A percentile compares a stretch with the other conserved stretches of the same genome.
Conservation (phyloP, 1,140 invertebrate species). For the Drosophila kikkawai region DNA sequence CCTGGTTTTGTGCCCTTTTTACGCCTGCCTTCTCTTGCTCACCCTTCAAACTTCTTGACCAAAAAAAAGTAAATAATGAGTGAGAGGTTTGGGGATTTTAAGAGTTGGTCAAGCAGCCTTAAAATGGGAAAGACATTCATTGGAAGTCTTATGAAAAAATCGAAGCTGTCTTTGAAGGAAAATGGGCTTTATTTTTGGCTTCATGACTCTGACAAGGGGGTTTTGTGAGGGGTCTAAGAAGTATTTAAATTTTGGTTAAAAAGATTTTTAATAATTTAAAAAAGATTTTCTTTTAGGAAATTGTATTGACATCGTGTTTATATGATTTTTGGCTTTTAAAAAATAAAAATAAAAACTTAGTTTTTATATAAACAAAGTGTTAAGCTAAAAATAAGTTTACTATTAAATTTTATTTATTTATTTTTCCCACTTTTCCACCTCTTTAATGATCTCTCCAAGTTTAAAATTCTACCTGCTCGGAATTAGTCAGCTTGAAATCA, state of each 20-base stretch:
- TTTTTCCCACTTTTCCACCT: neutral
- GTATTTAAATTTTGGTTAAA: neutral
- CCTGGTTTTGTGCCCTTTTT: neutral
- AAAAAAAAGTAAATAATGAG: conserved; percentile 50
- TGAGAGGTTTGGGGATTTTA: conserved; percentile 7
- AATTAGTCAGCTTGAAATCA: conserved; percentile 9
- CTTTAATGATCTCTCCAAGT: neutral
- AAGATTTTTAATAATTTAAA: neutral
- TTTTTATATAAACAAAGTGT: too few species aligned
- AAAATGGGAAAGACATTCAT: conserved; percentile 13
- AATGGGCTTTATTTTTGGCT: neutral
- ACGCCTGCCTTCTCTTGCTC: neutral
- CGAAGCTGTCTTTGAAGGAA: neutral
- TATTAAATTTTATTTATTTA: neutral
- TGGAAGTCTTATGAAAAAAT: conserved; percentile 3
- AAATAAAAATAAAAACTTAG: too few species aligned
- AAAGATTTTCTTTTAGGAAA: neutral
- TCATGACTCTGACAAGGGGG: neutral
- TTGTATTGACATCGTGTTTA: neutral
- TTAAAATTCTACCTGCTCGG: neutral
- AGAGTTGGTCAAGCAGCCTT: conserved; percentile 22
- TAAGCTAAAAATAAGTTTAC: too few species aligned
- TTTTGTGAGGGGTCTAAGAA: neutral
- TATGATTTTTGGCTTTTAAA: neutral
- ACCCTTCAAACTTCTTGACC: conserved; percentile 23